Conservation (phyloP, 2,113 vertebrate genomes). For the Tapirus terrestris region DNA sequence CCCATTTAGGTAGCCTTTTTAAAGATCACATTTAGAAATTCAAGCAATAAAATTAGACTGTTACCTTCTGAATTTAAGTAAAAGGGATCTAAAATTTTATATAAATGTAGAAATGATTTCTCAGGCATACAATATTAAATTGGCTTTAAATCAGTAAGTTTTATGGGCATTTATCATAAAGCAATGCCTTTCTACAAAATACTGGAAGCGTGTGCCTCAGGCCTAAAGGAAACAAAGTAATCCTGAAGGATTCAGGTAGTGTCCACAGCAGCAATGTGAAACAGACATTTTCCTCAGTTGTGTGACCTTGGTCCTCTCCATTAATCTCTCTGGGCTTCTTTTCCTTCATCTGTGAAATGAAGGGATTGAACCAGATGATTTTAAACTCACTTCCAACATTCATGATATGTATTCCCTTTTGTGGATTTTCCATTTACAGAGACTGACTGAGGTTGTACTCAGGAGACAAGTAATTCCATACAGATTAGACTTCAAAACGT, state of each 20-base stretch:
- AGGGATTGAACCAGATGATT: not conserved
- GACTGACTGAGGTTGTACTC: not conserved
- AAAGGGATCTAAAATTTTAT: not conserved
- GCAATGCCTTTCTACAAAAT: not conserved
- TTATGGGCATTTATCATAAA: not conserved
- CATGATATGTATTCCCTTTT: not conserved
- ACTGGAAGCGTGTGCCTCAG: not conserved
- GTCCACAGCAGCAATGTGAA: not conserved
- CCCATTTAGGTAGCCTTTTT: not conserved
- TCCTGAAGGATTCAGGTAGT: not conserved
- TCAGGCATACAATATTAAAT: not conserved
- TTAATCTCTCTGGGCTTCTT: not conserved
- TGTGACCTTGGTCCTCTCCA: not conserved
- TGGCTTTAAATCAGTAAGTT: conserved; percentile 12
- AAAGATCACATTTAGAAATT: conserved; percentile 20
- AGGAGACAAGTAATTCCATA: not conserved
- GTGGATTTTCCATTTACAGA: conserved; percentile 38
- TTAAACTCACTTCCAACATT: not conserved
- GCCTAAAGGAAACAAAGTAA: not conserved
- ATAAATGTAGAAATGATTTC: not conserved
- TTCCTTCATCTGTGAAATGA: conserved; percentile 28
- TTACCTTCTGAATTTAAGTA: not conserved
- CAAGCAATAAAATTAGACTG: not conserved
- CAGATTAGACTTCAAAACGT: not conserved
- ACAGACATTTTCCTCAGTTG: not conserved